A percentile compares a stretch with the other conserved stretches of the same genome.
phyloP scores from a whole-genome alignment of 2,888 invertebrate genomes.

The Acleris cristana region DNA sequence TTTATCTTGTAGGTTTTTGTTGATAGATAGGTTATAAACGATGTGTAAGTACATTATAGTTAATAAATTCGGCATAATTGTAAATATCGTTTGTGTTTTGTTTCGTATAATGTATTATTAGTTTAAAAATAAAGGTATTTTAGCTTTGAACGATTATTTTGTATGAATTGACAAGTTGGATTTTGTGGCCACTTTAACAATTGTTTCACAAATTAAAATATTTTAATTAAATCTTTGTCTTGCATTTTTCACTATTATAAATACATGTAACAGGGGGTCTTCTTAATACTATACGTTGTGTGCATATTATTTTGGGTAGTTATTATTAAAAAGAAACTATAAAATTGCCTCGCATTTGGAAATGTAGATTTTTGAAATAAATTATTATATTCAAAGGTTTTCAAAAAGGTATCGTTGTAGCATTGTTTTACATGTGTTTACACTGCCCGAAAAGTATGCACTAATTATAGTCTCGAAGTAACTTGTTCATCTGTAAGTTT shows the following conservation, averaged over 20 bases:
- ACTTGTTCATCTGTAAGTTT: conserved; percentile 1
- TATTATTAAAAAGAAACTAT: conserved; percentile 66
- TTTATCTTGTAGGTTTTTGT: conserved; percentile 76
- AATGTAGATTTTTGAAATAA: conserved; percentile 79
- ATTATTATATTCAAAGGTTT: conserved; percentile 72
- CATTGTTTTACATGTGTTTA: conserved; percentile 70
- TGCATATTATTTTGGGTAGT: conserved; percentile 65
- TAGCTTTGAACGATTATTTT: conserved; percentile 74
- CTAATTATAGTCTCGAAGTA: conserved; percentile 41
- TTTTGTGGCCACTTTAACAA: conserved; percentile 72
- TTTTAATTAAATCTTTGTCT: conserved; percentile 48
- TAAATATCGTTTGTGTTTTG: conserved; percentile 81
- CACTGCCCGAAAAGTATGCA: conserved; percentile 67
- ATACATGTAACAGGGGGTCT: conserved; percentile 79
- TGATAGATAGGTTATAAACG: conserved; percentile 78
- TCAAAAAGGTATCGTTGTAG: conserved; percentile 73
- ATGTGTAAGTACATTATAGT: conserved; percentile 74
- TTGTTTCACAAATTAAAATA: conserved; percentile 50
- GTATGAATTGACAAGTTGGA: conserved; percentile 71
- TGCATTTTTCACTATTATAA: conserved; percentile 49
- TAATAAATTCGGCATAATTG: conserved; percentile 66
- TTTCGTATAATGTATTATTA: conserved; percentile 80
- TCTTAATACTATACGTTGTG: conserved; percentile 50
- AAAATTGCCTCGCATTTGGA: conserved; percentile 84
- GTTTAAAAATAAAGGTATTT: conserved; percentile 66